Conservation (phyloP, 1,140 invertebrate species). For the Akabosia matsudoensis region DNA sequence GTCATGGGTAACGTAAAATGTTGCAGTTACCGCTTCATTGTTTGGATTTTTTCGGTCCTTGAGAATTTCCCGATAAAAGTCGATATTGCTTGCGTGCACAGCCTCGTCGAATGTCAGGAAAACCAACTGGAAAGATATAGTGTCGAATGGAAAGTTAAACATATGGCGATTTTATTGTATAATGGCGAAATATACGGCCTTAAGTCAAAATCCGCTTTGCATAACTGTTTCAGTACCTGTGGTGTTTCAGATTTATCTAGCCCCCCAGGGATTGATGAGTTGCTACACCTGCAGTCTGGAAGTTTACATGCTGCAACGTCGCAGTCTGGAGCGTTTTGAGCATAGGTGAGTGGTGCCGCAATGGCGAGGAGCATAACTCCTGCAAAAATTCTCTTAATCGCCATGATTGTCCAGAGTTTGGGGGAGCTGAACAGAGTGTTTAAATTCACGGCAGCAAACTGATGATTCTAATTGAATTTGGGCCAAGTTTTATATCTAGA, state of each 20-base stretch:
- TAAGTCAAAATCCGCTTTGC: too few species aligned
- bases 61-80: constrained; percentile 42
- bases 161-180: background rate
- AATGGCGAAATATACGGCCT: too few species aligned
- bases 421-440: too few species aligned
- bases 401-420: too few species aligned
- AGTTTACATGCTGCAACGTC: background rate
- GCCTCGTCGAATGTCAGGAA: constrained; percentile 53
- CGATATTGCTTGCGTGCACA: constrained; percentile 45
- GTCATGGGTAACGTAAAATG: constrained; percentile 57
- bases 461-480: too few species aligned
- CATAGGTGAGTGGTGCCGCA: too few species aligned
- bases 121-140: constrained; percentile 49
- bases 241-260: background rate
- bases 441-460: too few species aligned
- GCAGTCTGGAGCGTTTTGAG: too few species aligned
- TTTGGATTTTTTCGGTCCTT: constrained; percentile 43
- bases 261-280: background rate
- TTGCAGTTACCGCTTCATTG: constrained; percentile 47
- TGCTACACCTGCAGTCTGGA: background rate
- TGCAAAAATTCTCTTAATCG: too few species aligned
- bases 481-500: too few species aligned
- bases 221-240: background rate
- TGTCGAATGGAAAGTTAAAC: too few species aligned
- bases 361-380: too few species aligned